These are phyloP conservation scores for Pyrrhia umbra DNA, from an alignment of 2,888 invertebrate species.

Conservation along the genomic window DNA sequence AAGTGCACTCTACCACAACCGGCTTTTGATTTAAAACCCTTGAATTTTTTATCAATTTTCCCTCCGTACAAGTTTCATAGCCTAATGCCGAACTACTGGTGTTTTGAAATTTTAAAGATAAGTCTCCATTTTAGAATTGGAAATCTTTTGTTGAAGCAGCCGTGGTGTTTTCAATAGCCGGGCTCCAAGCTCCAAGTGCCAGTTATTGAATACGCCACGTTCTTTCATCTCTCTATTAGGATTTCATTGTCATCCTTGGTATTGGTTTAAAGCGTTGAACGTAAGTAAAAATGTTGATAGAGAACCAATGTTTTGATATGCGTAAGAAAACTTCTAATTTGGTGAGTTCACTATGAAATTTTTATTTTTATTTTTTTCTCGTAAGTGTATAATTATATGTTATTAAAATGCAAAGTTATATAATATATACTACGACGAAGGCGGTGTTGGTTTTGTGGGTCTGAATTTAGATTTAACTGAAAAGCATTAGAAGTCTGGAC, in stretches of 20 bases:
- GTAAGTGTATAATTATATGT: constrained; percentile 19
- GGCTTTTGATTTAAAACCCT: constrained; percentile 72
- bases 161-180: constrained; percentile 55
- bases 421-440: background rate
- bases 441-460: constrained; percentile 26
- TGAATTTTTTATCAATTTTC: constrained; percentile 72
- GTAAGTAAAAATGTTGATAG: constrained; percentile 1
- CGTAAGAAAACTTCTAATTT: constrained; percentile 21
- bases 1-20: constrained; percentile 56
- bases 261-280: constrained; percentile 1
- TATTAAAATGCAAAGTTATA: constrained; percentile 23
- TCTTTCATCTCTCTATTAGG: constrained; percentile 42
- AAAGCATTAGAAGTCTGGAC: constrained; percentile 7
- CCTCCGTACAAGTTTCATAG: constrained; percentile 44
- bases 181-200: constrained; percentile 36
- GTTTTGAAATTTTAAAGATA: constrained; percentile 61
- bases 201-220: constrained; percentile 50
- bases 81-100: constrained; percentile 16
- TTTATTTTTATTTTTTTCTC: constrained; percentile 37
- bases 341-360: constrained; percentile 25
- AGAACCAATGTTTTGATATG: constrained; percentile 8
- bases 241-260: constrained; percentile 43
- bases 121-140: constrained; percentile 63
- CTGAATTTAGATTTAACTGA: constrained; percentile 6
- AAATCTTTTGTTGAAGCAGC: constrained; percentile 59